Evolutionary conservation across 2,888 invertebrate species (phyloP).

Genomic region (Aspidiotus destructor): DNA sequence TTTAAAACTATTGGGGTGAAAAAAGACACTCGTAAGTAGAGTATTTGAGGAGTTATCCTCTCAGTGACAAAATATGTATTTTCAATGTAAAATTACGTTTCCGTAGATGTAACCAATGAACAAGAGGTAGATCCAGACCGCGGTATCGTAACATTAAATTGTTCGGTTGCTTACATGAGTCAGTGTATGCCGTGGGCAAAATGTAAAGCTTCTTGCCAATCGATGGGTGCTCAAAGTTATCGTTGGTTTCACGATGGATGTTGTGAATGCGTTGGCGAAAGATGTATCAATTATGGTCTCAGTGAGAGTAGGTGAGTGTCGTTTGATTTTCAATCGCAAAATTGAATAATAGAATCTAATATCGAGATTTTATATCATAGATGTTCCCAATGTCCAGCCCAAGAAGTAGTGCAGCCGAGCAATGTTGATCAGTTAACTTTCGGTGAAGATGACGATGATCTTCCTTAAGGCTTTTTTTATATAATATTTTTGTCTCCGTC

Average conservation of each 20-base stretch:
- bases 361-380: slow-evolving; percentile 41
- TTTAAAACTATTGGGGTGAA: slow-evolving; percentile 53
- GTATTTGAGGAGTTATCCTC: too few relatives aligned
- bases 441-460: slow-evolving; percentile 47
- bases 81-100: background rate
- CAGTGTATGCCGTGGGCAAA: slow-evolving; percentile 82
- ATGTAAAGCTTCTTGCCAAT: slow-evolving; percentile 69
- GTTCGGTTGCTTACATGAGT: slow-evolving; percentile 83
- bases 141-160: slow-evolving; percentile 57
- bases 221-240: slow-evolving; percentile 73
- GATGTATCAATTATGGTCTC: slow-evolving; percentile 80
- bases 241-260: slow-evolving; percentile 94
- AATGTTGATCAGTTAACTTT: slow-evolving; percentile 51
- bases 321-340: background rate
- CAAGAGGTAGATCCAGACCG: slow-evolving; percentile 41
- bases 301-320: slow-evolving; percentile 62
- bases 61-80: background rate
- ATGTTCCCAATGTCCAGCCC: slow-evolving; percentile 54
- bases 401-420: slow-evolving; percentile 44
- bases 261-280: slow-evolving; percentile 83
- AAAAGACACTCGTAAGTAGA: slow-evolving; percentile 19
- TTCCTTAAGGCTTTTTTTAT: too few relatives aligned
- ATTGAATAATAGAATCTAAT: background rate
- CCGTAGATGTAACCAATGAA: slow-evolving; percentile 37
- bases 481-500: too few relatives aligned